Percentiles rank a stretch among this genome's conserved stretches.
Conservation (phyloP, 2,797 vertebrate species). For the Lagorchestes hirsutus region DNA sequence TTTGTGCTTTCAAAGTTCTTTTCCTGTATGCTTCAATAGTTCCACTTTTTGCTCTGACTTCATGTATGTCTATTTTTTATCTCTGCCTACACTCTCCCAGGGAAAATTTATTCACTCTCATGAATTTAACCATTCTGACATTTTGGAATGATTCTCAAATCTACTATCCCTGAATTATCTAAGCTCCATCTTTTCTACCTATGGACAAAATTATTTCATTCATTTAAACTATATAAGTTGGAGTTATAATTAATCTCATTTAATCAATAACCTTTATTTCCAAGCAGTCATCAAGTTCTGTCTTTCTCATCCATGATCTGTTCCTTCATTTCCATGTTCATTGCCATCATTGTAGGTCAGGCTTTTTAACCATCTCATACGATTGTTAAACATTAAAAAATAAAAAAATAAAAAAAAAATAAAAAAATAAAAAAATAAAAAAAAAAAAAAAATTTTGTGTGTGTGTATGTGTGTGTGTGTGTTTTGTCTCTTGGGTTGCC, state of each 20-base stretch:
- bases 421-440: no score
- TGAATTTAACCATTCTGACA: neutral
- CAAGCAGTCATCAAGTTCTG: neutral
- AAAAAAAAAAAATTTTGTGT: no score
- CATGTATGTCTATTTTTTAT: neutral
- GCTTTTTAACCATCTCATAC: neutral
- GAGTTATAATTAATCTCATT: neutral
- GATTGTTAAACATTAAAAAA: no score
- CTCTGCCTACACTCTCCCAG: neutral
- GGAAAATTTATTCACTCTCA: neutral
- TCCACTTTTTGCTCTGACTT: neutral
- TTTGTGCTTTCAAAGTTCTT: neutral
- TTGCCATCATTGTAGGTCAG: neutral
- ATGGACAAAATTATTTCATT: neutral
- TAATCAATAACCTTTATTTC: neutral
- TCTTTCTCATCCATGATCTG: neutral
- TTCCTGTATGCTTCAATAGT: neutral
- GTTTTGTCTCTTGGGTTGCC: neutral
- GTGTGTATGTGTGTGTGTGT: neutral
- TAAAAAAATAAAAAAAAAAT: no score
- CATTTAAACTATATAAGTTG: neutral
- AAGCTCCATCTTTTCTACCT: neutral
- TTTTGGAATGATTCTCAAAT: neutral
- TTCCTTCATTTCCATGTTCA: neutral
- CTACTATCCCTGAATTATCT: neutral